Conservation (phyloP, 2,888 invertebrate genomes). For the Trissoscelio sp. region DNA sequence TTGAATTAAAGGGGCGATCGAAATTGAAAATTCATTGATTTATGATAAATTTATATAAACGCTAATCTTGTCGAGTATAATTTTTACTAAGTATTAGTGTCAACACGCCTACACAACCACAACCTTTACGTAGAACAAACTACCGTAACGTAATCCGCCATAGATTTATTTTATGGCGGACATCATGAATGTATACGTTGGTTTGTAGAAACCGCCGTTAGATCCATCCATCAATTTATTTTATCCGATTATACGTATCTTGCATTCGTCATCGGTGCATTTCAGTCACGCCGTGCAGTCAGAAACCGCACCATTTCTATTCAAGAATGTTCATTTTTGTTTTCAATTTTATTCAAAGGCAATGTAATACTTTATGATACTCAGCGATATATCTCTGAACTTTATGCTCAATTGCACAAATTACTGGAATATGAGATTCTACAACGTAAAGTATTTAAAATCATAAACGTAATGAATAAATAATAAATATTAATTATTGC, state of each 20-base stretch:
- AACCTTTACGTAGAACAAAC: constrained; percentile 45
- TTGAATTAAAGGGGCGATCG: constrained; percentile 3
- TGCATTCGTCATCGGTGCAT: constrained; percentile 77
- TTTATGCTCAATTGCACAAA: constrained; percentile 25
- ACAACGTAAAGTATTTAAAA: too few species aligned
- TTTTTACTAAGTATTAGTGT: constrained; percentile 75
- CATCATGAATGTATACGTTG: constrained; percentile 72
- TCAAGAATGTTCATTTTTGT: constrained; percentile 53
- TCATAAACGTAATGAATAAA: too few species aligned
- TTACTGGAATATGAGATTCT: constrained; percentile 27
- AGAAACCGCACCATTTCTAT: constrained; percentile 33
- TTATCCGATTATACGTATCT: constrained; percentile 79
- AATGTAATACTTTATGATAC: constrained; percentile 35
- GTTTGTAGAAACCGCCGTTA: constrained; percentile 74
- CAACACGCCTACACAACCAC: constrained; percentile 59
- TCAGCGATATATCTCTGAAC: constrained; percentile 14
- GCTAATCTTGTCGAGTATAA: constrained; percentile 51
- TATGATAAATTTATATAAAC: constrained; percentile 47
- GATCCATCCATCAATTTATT: constrained; percentile 80
- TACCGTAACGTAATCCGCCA: constrained; percentile 73
- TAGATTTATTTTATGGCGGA: constrained; percentile 78
- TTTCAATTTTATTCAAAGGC: constrained; percentile 46
- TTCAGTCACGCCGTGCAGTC: constrained; percentile 38
- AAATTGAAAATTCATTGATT: constrained; percentile 33
- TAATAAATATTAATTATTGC: too few species aligned